Conservation (phyloP, 2,888 invertebrate genomes). For the Drosophila longiperda region DNA sequence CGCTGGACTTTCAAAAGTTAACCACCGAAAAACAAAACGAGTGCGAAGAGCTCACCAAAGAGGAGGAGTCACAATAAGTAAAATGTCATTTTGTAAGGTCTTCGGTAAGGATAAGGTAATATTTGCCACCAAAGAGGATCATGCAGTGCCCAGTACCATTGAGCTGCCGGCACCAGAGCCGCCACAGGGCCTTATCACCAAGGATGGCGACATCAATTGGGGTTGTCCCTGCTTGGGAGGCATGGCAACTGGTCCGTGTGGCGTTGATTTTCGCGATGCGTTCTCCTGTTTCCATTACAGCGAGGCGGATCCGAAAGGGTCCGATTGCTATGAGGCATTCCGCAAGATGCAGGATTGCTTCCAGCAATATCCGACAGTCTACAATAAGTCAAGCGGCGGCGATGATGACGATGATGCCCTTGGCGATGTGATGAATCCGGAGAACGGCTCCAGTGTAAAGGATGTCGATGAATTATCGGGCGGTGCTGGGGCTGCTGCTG, state of each 20-base stretch:
- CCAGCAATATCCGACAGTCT: slow-evolving; percentile 93
- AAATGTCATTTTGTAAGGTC: slow-evolving; percentile 84
- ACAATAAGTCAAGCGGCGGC: slow-evolving; percentile 90
- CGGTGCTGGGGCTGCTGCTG: slow-evolving; percentile 42
- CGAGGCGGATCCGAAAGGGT: slow-evolving; percentile 94
- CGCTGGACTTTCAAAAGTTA: slow-evolving; percentile 54
- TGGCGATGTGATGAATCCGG: slow-evolving; percentile 71
- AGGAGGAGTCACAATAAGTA: not conserved
- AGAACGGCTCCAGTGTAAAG: slow-evolving; percentile 53
- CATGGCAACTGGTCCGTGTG: slow-evolving; percentile 99
- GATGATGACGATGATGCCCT: slow-evolving; percentile 86
- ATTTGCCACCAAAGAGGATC: slow-evolving; percentile 92
- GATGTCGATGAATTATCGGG: slow-evolving; percentile 57
- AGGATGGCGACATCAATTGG: slow-evolving; percentile 97
- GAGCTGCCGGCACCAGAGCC: slow-evolving; percentile 90
- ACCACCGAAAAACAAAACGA: slow-evolving; percentile 12
- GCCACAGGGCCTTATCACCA: slow-evolving; percentile 91
- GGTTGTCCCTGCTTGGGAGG: slow-evolving; percentile 98
- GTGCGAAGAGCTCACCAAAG: slow-evolving; percentile 12
- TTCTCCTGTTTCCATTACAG: slow-evolving; percentile 98
- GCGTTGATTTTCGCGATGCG: slow-evolving; percentile 95
- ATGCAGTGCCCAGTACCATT: slow-evolving; percentile 90
- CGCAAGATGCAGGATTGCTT: slow-evolving; percentile 96
- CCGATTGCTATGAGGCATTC: slow-evolving; percentile 96
- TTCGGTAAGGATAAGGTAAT: slow-evolving; percentile 93